Evolutionary conservation across 92 coral and sea anemone genomes (phyloP), one percentile per base, ranked within the genome.

Genomic region (Paragorgia papillata): DNA sequence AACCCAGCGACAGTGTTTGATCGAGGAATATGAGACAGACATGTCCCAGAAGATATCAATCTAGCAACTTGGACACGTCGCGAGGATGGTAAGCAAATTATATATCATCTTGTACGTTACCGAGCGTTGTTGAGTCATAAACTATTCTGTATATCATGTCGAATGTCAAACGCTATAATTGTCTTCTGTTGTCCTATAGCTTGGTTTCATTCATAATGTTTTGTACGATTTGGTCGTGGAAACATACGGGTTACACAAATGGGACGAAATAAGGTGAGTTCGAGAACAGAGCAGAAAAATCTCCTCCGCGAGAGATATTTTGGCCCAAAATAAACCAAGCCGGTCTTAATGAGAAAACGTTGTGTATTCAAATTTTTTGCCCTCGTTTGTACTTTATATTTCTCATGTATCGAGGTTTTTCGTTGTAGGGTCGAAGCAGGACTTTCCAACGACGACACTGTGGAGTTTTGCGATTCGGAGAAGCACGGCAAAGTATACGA

Each of bases 401-500:
- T 46, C 54, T 1, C 15, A 14, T 13, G 28, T 35, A 20, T 34
- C 54, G 17, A 20, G 59, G 75, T 9, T 68, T 18, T 68, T 68
- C 29, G 12, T 10, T 28, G 14, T 41, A 71, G 78, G 32, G 50
- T 25, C 15, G 63, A 71, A 25, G 78, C 64, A 21, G 78, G 64
- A 18, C 78, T 71, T 12, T 51, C 78, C 6, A 40, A 31, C 8
- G 35, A 53, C 17, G 78, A 55, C 8, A 55, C 78, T 10, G 78
- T 7, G 13, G 78, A 71, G 51, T 71, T 71, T 51, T 71, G 78
- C 51, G 78, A 71, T 26, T 32, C 78, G 1, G 64, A 71, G 46
- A 71, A 71, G 50, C 64, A 53, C 50, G 78, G 78, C 44, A 53
- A 71, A 33, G 63, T 71, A 48, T 71, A 71, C 64, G 78, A 71